Evolutionary conservation across 2,888 invertebrate genomes (phyloP).

Genomic region (Steromphala cineraria): DNA sequence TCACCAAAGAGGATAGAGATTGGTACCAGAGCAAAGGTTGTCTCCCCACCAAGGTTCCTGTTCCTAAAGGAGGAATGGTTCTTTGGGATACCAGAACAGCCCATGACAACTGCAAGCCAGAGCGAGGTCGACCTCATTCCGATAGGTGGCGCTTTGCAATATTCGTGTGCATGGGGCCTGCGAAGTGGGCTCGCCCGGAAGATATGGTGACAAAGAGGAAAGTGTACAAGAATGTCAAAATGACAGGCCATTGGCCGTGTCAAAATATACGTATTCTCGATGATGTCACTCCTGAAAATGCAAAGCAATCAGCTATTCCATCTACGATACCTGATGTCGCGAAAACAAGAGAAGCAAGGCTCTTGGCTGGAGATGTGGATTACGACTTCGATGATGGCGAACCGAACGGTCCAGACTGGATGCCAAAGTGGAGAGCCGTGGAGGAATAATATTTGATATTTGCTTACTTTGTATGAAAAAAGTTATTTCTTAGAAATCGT

Average conservation of each 20-base stretch:
- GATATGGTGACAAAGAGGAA: constrained; percentile 42
- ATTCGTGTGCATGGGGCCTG: constrained; percentile 63
- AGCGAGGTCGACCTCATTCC: constrained; percentile 38
- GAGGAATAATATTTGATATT: no score
- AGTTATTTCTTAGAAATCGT: no score
- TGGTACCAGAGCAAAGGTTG: constrained; percentile 46
- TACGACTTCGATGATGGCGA: constrained; percentile 52
- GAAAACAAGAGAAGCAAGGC: constrained; percentile 43
- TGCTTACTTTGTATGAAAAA: no score
- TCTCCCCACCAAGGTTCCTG: constrained; percentile 42
- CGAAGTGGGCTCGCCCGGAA: constrained; percentile 52
- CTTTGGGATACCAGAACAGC: constrained; percentile 63
- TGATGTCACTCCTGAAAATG: neutral
- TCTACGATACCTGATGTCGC: constrained; percentile 43
- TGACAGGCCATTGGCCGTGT: constrained; percentile 59
- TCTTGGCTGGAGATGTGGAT: constrained; percentile 41
- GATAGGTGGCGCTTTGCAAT: constrained; percentile 56
- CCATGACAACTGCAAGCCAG: constrained; percentile 57
- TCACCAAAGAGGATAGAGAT: constrained; percentile 29
- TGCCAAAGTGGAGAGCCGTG: constrained; percentile 18
- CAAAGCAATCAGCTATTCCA: neutral
- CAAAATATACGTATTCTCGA: constrained; percentile 18
- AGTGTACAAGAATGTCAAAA: constrained; percentile 43
- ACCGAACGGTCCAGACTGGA: constrained; percentile 43
- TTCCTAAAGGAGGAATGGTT: constrained; percentile 64